Percentiles rank a stretch among this genome's conserved stretches.
These are phyloP conservation scores for Diuraphis noxia DNA, from an alignment of 1,140 invertebrate species.

Conservation along the genomic window DNA sequence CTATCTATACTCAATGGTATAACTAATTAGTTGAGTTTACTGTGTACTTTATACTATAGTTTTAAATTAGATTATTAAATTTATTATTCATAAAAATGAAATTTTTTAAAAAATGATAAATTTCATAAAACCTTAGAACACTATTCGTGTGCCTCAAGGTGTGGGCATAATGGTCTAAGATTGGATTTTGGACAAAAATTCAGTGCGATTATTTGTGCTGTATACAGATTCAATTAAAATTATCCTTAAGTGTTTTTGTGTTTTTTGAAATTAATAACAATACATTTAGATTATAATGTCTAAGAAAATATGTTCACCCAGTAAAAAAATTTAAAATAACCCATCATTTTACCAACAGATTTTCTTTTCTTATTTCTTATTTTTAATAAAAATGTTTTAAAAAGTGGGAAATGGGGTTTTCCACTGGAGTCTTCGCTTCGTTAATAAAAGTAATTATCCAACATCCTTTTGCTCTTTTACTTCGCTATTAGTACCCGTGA, in stretches of 20 bases:
- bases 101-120: no score
- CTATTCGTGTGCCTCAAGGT: no score
- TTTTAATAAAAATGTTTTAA: conserved; percentile 39
- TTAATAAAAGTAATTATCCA: conserved; percentile 53
- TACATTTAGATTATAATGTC: not conserved
- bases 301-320: not conserved
- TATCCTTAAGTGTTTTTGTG: not conserved
- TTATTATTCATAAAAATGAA: no score
- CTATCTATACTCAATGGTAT: no score
- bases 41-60: no score
- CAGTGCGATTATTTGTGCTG: not conserved
- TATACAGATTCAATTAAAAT: not conserved
- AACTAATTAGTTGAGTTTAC: no score
- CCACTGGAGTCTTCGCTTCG: conserved; percentile 12
- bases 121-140: no score
- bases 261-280: not conserved
- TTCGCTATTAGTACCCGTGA: conserved; percentile 37
- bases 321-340: not conserved
- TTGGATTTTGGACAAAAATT: not conserved
- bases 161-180: not conserved
- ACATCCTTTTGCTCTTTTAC: conserved; percentile 26
- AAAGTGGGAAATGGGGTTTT: not conserved
- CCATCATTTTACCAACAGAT: conserved; percentile 3
- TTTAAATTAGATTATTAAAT: no score
- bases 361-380: not conserved